Evolutionary conservation across 1,140 invertebrate genomes (phyloP), one percentile per base, ranked within the genome.

Genomic region (Drosophila kepulauana): DNA sequence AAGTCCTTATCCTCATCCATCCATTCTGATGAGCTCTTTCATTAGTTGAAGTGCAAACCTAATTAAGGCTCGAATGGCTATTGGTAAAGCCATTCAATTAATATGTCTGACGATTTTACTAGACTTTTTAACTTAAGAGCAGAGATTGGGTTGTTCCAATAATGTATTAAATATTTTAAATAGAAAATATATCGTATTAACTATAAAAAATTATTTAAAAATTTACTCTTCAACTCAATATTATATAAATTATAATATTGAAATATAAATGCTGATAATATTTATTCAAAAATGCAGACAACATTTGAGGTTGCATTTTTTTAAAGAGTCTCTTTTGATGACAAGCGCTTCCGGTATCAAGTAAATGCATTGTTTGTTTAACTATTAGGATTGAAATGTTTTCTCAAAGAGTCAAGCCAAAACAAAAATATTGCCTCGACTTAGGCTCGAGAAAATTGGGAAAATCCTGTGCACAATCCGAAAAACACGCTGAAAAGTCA

Each of bases 401-500:
- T 77, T 64, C 52, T 11, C 43, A 63, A 66, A 45, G 69, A 89
- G 85, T 88, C 85, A 88, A 89, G 74, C 74, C 64, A 62, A 65
- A 79, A 80, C 46, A 71, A 79, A 71, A 80, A 80, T 57, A 88
- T 6, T 43, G 48, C 30, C 41, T 7, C 25, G 57, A 57, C 43
- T 65, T 62, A 51, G 74, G 70, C 69, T 75, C 48, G n/a, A 48
- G 49, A 30, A 68, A 80, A 74, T 67, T 82, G 70, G 86, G 85
- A 89, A 89, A 89, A 79, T 89, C 85, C 85, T 62, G 63, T 28
- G 54, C 67, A 70, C 78, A 79, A 84, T 77, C 85, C 54, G 80
- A 75, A 78, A 75, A 89, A 81, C 81, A 89, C 85, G 81, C 79
- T 87, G 85, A 85, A 81, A 89, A 89, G 85, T 89, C 85, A 89